Evolutionary conservation across 2,888 invertebrate species (phyloP), one percentile per base, ranked within the genome.

Genomic region (Drosophila algonquin): DNA sequence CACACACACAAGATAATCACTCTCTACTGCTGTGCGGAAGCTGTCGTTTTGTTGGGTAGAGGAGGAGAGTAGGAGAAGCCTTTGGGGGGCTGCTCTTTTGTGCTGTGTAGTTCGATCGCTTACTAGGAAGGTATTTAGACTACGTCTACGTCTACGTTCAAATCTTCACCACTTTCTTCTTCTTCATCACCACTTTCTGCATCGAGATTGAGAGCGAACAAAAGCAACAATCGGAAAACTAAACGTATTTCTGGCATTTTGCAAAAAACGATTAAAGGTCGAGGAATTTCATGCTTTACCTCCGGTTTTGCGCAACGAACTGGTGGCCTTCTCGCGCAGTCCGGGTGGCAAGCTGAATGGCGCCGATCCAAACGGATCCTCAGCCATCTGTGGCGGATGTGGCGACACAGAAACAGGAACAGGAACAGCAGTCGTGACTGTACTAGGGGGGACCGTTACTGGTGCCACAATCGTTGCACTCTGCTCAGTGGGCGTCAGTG

Each of bases 331-430:
- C 80, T 93, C 93, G 68, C 93, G 92, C 77, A 93, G 89, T 71
- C 92, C 93, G 62, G 92, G 92, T 52, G 95, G 95, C 91, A 95
- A 93, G 93, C 94, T 95, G 91, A 97, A 97, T 21, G 97, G 97
- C 64, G 96, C 97, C 81, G 95, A 95, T 83, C 96, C 95, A 92
- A 97, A 97, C 16, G 97, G 97, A 93, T 96, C 95, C 89, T 95
- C 95, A 5, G 94, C 92, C n/a, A 80, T 47, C 27, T 57, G 75
- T 67, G 8, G 74, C 10, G 80, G 83, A 76, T 71, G 58, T 5
- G 89, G 80, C 7, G 87, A 81, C 1, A 84, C 75, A 30, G 77
- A 56, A n/a, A 27, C 27, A 27, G 30, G 7, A 8, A 27, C 27
- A 27, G 27, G 8, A 30, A 30, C 30, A 8, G 61, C 12, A 12